Base-by-base conservation (phyloP, 2,113 vertebrate species). In the Acinonyx jubatus region DNA sequence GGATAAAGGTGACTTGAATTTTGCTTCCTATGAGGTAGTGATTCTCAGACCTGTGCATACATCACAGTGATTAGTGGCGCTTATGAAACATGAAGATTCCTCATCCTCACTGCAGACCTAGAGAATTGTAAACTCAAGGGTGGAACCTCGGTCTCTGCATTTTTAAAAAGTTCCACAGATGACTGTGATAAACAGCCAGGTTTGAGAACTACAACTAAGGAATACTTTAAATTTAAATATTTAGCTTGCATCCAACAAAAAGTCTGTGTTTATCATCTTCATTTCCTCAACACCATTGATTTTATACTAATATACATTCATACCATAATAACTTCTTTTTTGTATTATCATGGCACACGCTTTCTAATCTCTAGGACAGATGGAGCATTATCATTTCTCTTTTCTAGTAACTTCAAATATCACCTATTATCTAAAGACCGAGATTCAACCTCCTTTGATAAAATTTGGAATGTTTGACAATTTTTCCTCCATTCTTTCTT, bases 1-100 rank as follows among this genome's bases (percentile, higher is more conserved):
- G 52, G 52, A 81, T 66, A 95, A 97, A 89, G 18, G 65, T 95
- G n/a, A 69, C 27, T 66, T 74, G 36, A 57, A 90, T 88, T 93
- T 87, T 85, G 8, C 9, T 81, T 91, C 8, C 6, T 73, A 1
- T 61, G 66, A 92, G 55, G 36, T 29, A 41, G 73, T 95, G 38
- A 91, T 82, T 82, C 69, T 95, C 19, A 80, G 48, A 78, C 12
- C 29, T 66, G 27, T 31, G 25, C 68, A 95, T 74, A 55, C 1
- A 79, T 93, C 55, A 83, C 11, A 73, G 55, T 66, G 57, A 96
- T 96, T 80, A 83, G 80, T 68, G 38, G 9, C 55, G 78, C 7
- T 63, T 55, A 71, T 48, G 29, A 84, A 76, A 78, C 89, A 61
- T 23, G 21, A 71, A 93, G 50, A 25, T 69, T 82, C 25, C 21